Evolutionary conservation across 2,888 invertebrate species (phyloP), one percentile per base, ranked within the genome.

Genomic region (Byasa hedistus): DNA sequence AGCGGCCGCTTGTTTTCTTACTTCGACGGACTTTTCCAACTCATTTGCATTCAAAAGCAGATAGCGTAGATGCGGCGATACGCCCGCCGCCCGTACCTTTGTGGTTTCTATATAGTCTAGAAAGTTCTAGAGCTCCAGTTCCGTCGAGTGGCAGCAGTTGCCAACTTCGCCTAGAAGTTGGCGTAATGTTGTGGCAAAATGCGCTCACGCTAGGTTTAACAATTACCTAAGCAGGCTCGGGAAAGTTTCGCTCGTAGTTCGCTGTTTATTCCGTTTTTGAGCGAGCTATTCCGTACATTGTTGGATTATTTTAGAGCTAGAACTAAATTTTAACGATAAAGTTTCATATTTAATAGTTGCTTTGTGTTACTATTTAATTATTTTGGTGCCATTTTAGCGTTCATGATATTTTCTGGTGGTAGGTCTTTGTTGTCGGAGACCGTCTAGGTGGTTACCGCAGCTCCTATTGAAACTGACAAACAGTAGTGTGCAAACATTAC

Each of bases 1-100:
- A 68, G 69, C 74, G 48, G 27, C 72, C 73, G 69, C 79, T 78
- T 77, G 84, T 89, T 91, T 90, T 91, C 91, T 91, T 91, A 87
- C 85, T 82, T 79, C 76, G 79, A 74, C 85, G 82, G 78, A 90
- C 86, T 91, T 91, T 91, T 91, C 87, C 85, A 87, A 90, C 91
- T 91, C 91, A 91, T 91, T 91, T 91, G 89, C 88, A 91, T 91
- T 86, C 85, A 85, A 91, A 89, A 91, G 91, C 89, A 91, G 91
- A 91, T 91, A 91, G 86, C 81, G 84, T 76, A 84, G 91, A 91
- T 91, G 87, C 78, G 76, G 79, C 85, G 88, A 88, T 87, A 87
- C 78, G 78, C 75, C 62, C 72, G 75, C 78, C 78, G 75, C 73
- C 73, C 83, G 76, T 86, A 88, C 91, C 90, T 91, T 90, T 91